Conservation (phyloP, 2,797 vertebrate genomes). For the Rachycentron canadum region DNA sequence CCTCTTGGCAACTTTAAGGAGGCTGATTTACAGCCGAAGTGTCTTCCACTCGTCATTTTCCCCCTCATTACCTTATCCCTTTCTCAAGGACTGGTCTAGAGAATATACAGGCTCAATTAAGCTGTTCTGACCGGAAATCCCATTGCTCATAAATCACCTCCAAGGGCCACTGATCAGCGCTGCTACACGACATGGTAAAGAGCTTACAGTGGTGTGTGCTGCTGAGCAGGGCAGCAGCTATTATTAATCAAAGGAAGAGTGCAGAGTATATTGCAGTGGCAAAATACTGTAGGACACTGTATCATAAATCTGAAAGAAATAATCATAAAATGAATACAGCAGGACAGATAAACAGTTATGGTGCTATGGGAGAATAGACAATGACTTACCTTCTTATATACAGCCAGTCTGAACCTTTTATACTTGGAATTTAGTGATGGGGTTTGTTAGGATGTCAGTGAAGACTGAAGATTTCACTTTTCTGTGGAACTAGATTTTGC, state of each 20-base stretch:
- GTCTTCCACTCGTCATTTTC: slow-evolving; percentile 80
- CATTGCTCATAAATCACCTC: slow-evolving; percentile 85
- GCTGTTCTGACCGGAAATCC: slow-evolving; percentile 83
- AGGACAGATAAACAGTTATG: slow-evolving; percentile 69
- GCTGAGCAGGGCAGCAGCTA: slow-evolving; percentile 58
- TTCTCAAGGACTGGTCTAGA: slow-evolving; percentile 83
- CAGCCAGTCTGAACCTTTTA: slow-evolving; percentile 8
- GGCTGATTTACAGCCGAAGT: slow-evolving; percentile 80
- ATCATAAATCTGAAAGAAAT: slow-evolving; percentile 73
- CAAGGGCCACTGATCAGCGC: slow-evolving; percentile 80
- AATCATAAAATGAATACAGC: slow-evolving; percentile 72
- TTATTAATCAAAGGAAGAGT: slow-evolving; percentile 79
- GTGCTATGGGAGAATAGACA: slow-evolving; percentile 48
- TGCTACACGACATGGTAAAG: slow-evolving; percentile 51
- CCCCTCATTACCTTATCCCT: slow-evolving; percentile 83
- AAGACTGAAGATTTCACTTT: slow-evolving; percentile 27
- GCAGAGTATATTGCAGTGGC: slow-evolving; percentile 68
- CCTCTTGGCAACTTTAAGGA: slow-evolving; percentile 59
- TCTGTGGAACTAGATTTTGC: slow-evolving; percentile 40
- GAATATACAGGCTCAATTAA: slow-evolving; percentile 86
- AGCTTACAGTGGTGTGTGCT: slow-evolving; percentile 49
- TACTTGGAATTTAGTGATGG: slow-evolving; percentile 26
- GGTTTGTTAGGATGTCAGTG: slow-evolving; percentile 26
- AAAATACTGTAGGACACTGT: slow-evolving; percentile 69
- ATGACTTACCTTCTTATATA: slow-evolving; percentile 46